Conservation (phyloP, 2,797 vertebrate genomes). For the Rhadinocentrus ornatus region DNA sequence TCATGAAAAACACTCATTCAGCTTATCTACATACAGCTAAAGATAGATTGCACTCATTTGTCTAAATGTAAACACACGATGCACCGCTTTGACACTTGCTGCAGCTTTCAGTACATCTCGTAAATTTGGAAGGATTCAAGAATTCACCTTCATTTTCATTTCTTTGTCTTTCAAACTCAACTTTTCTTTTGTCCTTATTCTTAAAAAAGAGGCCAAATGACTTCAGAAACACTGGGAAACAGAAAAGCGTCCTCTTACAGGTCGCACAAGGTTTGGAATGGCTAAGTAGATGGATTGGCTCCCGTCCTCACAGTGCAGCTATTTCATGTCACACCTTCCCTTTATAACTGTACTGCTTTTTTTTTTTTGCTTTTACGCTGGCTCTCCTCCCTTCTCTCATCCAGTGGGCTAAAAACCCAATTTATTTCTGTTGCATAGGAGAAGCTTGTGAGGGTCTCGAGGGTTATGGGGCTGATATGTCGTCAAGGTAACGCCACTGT, state of each 20-base stretch:
- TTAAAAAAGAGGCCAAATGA: no score
- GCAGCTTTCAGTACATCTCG: neutral
- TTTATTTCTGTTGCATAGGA: constrained; percentile 58
- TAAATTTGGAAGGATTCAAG: neutral
- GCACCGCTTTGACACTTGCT: neutral
- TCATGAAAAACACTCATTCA: neutral
- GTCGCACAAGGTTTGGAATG: neutral
- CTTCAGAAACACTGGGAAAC: neutral
- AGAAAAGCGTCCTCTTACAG: neutral
- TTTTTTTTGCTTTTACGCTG: neutral
- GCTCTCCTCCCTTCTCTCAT: constrained; percentile 7
- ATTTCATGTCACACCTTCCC: constrained; percentile 18
- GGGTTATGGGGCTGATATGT: constrained; percentile 47
- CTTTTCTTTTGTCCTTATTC: no score
- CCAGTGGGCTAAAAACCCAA: constrained; percentile 60
- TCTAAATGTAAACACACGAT: neutral
- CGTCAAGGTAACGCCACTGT: constrained; percentile 64
- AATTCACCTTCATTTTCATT: neutral
- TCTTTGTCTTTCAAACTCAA: neutral
- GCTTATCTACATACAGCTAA: no score
- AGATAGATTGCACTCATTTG: neutral
- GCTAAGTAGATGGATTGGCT: constrained; percentile 26
- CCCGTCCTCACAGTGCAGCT: constrained; percentile 3
- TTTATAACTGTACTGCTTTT: neutral
- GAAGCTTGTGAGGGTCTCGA: constrained; percentile 46